Evolutionary conservation across 2,113 vertebrate genomes (phyloP).

Genomic region (Catharus minimus): DNA sequence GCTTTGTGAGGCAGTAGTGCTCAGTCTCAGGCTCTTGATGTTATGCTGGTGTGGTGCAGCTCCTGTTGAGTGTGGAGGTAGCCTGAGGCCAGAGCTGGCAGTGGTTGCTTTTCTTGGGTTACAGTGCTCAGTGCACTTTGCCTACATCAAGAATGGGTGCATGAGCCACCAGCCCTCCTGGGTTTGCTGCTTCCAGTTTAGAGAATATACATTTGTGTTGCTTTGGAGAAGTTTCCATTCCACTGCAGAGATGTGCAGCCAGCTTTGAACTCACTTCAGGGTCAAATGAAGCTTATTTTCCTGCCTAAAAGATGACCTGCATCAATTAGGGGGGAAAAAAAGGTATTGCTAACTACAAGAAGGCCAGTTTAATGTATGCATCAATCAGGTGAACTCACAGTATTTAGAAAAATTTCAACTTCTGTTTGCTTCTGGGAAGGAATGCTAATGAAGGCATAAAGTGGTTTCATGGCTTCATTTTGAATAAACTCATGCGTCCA

Average conservation of each 20-base stretch:
- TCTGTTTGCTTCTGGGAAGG: not conserved
- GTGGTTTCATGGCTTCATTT: not conserved
- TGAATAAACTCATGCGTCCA: not conserved
- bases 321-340: not conserved
- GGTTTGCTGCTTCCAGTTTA: not conserved
- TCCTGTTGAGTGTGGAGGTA: not conserved
- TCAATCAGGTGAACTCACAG: not conserved
- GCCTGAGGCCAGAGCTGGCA: not conserved
- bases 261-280: not conserved
- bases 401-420: not conserved
- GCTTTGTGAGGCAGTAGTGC: not conserved
- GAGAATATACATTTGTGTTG: not conserved
- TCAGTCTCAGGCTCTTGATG: not conserved
- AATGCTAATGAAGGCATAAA: not conserved
- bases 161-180: not conserved
- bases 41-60: not conserved
- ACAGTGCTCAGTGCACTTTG: fast-evolving
- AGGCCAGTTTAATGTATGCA: not conserved
- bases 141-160: not conserved
- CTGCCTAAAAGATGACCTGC: not conserved
- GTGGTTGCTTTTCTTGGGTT: not conserved
- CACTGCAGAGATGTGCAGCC: not conserved
- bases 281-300: not conserved
- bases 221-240: not conserved
- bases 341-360: not conserved